A percentile compares a stretch with the other conserved stretches of the same genome.
These are phyloP conservation scores for Tenthredo distinguenda DNA, from an alignment of 2,888 invertebrate species.

Conservation along the genomic window DNA sequence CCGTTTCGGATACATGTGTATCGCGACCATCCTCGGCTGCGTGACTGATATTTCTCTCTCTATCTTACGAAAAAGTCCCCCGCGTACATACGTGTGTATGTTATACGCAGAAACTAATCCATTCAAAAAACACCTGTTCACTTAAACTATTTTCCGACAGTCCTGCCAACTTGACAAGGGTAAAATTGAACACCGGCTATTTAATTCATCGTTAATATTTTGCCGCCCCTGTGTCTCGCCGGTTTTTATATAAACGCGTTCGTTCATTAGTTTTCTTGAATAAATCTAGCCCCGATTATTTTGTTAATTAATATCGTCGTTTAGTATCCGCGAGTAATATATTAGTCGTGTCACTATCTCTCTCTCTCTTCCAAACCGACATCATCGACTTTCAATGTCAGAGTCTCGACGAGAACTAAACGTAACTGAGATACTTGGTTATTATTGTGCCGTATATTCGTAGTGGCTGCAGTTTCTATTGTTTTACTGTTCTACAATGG, in stretches of 20 bases:
- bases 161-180: constrained; percentile 77
- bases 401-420: constrained; percentile 27
- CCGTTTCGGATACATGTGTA: constrained; percentile 29
- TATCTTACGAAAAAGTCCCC: background rate
- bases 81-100: background rate
- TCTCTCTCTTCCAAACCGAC: background rate
- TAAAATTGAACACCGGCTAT: constrained; percentile 33
- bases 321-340: background rate
- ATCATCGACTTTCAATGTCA: constrained; percentile 27
- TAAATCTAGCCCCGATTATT: background rate
- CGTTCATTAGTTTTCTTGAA: background rate
- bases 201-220: background rate
- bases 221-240: background rate
- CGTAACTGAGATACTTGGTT: background rate
- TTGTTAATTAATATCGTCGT: background rate
- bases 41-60: background rate
- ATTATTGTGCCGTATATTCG: constrained; percentile 54
- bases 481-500: constrained; percentile 75
- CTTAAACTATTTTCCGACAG: constrained; percentile 85
- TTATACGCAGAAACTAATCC: constrained; percentile 74
- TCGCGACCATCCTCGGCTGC: background rate
- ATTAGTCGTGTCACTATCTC: background rate
- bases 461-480: constrained; percentile 74
- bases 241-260: background rate
- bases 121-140: constrained; percentile 90